Base-by-base conservation (phyloP, 2,888 invertebrate genomes). In the Cenopis cana region DNA sequence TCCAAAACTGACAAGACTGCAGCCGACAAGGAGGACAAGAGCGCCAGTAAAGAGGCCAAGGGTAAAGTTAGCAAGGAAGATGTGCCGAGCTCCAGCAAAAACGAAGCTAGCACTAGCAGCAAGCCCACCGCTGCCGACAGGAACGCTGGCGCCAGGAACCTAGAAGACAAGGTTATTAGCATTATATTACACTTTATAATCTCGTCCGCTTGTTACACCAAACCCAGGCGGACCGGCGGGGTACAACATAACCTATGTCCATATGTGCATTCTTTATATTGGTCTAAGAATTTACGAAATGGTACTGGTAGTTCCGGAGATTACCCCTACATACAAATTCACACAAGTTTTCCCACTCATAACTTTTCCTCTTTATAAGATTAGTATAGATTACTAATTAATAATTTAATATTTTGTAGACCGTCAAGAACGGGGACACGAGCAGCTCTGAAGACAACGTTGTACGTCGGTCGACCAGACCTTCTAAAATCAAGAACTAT, bases 401-500 rank as follows among this genome's bases (percentile, higher is more conserved):
- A 24, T 24, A 24, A n/a, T 41, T 2, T 0, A 14, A 17, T 49
- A 18, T 56, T 20, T 82, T 83, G 46, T 80, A 92, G 91, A 82
- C 60, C 71, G 74, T 88, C 2, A 91, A 90, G 75, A 92, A 91
- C 73, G 91, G 89, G 36, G 89, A 88, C 0, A 86, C 84, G 72
- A 78, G 54, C 52, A 74, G 67, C 33, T 49, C 80, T 0, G 92
- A 91, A 38, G 90, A 90, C 5, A 79, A 80, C 0, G 82, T 94
- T 2, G 83, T 94, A 4, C 89, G 94, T 14, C 86, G 94, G 0
- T 94, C 94, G 0, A 89, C 91, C 29, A 85, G 94, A 24, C 90
- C 91, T 1, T 90, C 89, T 0, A 94, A 94, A 80, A 89, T 94
- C 10, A 94, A 93, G 80, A 93, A 94, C 78, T 95, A 94, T 76